Percentiles rank a stretch among this genome's conserved stretches.
Evolutionary conservation across 2,797 vertebrate species (phyloP).

Genomic region (Morelia viridis): DNA sequence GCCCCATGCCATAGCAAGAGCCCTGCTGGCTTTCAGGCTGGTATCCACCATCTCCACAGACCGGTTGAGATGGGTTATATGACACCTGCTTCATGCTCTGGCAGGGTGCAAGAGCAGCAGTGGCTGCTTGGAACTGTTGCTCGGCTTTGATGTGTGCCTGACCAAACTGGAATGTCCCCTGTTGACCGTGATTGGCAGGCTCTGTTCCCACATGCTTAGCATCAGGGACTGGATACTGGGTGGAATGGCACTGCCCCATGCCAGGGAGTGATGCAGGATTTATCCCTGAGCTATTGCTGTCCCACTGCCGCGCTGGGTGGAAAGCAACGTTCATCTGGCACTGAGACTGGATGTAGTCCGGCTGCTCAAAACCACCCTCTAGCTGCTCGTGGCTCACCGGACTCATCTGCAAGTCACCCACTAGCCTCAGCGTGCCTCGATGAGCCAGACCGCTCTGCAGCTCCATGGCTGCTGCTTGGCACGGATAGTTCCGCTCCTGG

Average conservation of each 20-base stretch:
- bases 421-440: conserved; percentile 65
- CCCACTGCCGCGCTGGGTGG: conserved; percentile 65
- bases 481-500: conserved; percentile 70
- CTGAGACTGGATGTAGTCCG: conserved; percentile 81
- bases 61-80: conserved; percentile 54
- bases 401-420: conserved; percentile 55
- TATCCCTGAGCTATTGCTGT: conserved; percentile 43
- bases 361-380: conserved; percentile 77
- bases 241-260: conserved; percentile 69
- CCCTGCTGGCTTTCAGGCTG: conserved; percentile 66
- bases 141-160: conserved; percentile 91
- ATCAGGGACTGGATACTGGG: conserved; percentile 47
- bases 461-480: conserved; percentile 66
- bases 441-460: conserved; percentile 73
- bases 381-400: conserved; percentile 64
- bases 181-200: conserved; percentile 66
- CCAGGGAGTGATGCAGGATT: conserved; percentile 31
- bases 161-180: conserved; percentile 75
- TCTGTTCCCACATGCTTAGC: conserved; percentile 36
- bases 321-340: conserved; percentile 85
- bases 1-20: conserved; percentile 72
- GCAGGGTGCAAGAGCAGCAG: conserved; percentile 76
- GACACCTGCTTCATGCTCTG: conserved; percentile 77
- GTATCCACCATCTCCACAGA: conserved; percentile 75
- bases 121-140: conserved; percentile 81